Evolutionary conservation across 30 jellyfish, hydroid and myxozoan genomes (phyloP).

Genomic region (Haliclystus octoradiatus): DNA sequence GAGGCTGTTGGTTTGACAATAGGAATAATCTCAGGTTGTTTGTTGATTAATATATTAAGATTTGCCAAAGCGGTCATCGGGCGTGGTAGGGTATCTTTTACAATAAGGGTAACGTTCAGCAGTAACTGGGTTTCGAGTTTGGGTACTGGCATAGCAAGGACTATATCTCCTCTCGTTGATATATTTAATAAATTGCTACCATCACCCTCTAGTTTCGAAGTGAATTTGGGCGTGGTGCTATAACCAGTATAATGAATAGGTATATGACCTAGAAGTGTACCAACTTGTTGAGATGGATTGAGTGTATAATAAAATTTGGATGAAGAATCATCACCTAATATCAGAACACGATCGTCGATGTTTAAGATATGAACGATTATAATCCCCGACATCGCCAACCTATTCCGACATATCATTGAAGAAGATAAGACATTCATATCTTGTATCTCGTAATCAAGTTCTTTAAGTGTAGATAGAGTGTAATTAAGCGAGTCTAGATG

Average conservation of each 20-base stretch:
- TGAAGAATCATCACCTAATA: background rate
- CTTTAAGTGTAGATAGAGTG: background rate
- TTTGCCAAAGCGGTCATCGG: background rate
- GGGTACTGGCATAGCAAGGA: background rate
- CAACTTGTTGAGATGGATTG: background rate
- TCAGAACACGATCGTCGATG: background rate
- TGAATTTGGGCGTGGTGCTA: background rate
- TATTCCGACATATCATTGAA: background rate
- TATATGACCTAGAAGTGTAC: background rate
- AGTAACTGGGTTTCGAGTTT: background rate
- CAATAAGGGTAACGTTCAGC: background rate
- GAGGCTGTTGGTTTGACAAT: background rate
- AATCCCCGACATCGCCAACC: background rate
- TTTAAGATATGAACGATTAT: background rate
- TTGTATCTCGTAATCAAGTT: background rate
- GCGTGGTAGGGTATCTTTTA: background rate
- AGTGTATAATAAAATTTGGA: no score
- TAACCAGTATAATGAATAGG: background rate
- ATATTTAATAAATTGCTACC: background rate
- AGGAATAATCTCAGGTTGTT: background rate
- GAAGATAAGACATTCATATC: background rate
- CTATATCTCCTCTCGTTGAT: background rate
- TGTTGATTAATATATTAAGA: background rate
- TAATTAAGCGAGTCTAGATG: background rate
- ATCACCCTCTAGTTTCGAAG: background rate